A percentile compares a stretch with the other conserved stretches of the same genome.
These are phyloP conservation scores for Crotalus tigris DNA, from an alignment of 2,113 vertebrate species.

Conservation along the genomic window DNA sequence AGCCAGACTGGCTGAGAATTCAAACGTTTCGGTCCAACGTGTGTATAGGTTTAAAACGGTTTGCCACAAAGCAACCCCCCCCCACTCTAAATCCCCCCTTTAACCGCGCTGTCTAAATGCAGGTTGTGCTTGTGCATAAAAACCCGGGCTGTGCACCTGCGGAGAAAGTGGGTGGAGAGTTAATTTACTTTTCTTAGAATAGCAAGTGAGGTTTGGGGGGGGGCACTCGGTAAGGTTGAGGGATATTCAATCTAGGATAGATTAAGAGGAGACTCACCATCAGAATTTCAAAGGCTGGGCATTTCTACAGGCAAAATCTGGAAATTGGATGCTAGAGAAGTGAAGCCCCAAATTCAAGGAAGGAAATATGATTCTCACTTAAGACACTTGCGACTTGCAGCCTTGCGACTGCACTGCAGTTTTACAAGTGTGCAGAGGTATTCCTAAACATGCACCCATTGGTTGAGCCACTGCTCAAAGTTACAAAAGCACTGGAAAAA, in stretches of 20 bases:
- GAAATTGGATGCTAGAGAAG: background rate
- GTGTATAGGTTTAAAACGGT: no score
- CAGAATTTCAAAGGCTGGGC: background rate
- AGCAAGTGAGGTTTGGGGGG: background rate
- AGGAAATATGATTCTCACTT: background rate
- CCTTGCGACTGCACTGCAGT: background rate
- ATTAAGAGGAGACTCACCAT: background rate
- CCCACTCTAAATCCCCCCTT: no score
- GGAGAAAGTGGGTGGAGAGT: background rate
- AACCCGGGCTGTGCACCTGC: background rate
- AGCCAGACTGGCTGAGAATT: no score
- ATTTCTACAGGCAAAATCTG: background rate
- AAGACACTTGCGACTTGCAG: background rate
- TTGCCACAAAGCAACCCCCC: no score
- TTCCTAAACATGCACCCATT: no score
- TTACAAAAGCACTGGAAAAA: no score
- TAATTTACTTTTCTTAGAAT: background rate
- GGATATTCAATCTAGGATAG: background rate
- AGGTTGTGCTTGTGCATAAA: background rate
- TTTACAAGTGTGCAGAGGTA: background rate
- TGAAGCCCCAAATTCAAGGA: background rate
- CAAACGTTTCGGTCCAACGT: no score
- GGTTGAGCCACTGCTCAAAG: no score
- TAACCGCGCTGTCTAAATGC: background rate
- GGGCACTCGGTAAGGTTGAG: background rate